phyloP scores from a whole-genome alignment of 2,797 vertebrate species.

The Karalla daura region DNA sequence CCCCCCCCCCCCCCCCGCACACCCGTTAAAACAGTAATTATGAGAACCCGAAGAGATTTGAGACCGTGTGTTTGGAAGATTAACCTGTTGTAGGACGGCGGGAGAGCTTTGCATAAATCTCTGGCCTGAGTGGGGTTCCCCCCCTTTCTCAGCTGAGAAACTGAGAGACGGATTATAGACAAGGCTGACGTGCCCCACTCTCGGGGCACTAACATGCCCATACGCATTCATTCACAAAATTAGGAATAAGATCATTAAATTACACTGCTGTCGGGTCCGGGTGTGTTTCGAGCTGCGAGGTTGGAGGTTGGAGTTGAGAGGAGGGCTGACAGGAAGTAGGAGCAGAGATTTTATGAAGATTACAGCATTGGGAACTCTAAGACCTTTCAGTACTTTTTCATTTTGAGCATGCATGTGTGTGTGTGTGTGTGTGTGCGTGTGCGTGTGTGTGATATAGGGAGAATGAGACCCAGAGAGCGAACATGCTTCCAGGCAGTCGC shows the following conservation, averaged over 20 bases:
- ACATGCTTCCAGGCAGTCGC: conserved; percentile 75
- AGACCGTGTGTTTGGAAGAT: conserved; percentile 85
- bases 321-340: conserved; percentile 90
- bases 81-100: conserved; percentile 82
- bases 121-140: conserved; percentile 78
- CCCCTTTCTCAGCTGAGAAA: conserved; percentile 78
- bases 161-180: conserved; percentile 78
- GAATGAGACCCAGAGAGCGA: conserved; percentile 48
- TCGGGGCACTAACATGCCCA: background rate
- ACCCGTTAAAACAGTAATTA: conserved; percentile 91
- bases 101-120: conserved; percentile 74
- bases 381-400: conserved; percentile 85
- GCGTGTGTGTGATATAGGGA: conserved; percentile 27
- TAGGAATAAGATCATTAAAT: conserved; percentile 22
- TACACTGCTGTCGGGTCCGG: conserved; percentile 80
- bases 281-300: conserved; percentile 88
- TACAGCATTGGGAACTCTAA: conserved; percentile 87
- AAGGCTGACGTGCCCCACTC: conserved; percentile 19
- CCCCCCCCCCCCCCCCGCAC: conserved; percentile 55
- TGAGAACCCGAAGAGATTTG: conserved; percentile 87
- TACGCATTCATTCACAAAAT: conserved; percentile 33
- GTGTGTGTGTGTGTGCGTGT: conserved; percentile 39
- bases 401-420: conserved; percentile 18
- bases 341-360: conserved; percentile 88
- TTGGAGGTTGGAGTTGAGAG: conserved; percentile 91